phyloP scores from a whole-genome alignment of 1,140 invertebrate genomes.

The Harpegnathos saltator region DNA sequence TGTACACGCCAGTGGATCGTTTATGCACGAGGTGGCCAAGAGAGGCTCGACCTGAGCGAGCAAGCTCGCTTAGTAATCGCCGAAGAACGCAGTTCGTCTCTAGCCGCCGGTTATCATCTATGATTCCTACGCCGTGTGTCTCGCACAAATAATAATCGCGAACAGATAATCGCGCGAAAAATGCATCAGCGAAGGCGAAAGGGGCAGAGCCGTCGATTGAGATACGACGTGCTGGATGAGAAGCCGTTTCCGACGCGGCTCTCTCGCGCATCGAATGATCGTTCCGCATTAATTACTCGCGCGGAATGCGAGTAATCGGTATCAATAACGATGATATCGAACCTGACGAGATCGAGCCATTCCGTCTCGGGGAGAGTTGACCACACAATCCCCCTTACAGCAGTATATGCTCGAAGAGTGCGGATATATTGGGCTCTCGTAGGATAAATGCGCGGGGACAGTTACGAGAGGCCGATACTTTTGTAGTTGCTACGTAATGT shows the following conservation, averaged over 20 bases:
- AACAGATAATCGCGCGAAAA: constrained; percentile 34
- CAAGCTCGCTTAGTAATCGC: constrained; percentile 29
- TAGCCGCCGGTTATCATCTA: constrained; percentile 35
- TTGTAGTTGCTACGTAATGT: too few relatives aligned
- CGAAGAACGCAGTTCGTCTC: constrained; percentile 25
- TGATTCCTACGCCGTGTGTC: neutral
- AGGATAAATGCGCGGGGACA: too few relatives aligned
- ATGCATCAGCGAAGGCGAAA: constrained; percentile 4
- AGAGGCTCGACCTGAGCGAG: constrained; percentile 2
- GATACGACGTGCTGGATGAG: constrained; percentile 5
- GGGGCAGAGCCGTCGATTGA: neutral
- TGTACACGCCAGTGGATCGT: constrained; percentile 14
- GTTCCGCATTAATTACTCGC: constrained; percentile 16
- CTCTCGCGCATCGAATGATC: constrained; percentile 6
- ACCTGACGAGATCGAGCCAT: neutral
- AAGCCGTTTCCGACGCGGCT: neutral
- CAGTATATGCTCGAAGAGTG: neutral
- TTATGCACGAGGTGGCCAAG: constrained; percentile 12
- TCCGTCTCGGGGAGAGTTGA: neutral
- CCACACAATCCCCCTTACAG: neutral
- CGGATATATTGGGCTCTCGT: too few relatives aligned
- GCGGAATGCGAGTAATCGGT: neutral
- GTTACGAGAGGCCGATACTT: too few relatives aligned
- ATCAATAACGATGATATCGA: constrained; percentile 17
- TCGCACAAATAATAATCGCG: constrained; percentile 28